Evolutionary conservation across 2,113 vertebrate species (phyloP), one percentile per base, ranked within the genome.

Genomic region (Cavia porcellus): DNA sequence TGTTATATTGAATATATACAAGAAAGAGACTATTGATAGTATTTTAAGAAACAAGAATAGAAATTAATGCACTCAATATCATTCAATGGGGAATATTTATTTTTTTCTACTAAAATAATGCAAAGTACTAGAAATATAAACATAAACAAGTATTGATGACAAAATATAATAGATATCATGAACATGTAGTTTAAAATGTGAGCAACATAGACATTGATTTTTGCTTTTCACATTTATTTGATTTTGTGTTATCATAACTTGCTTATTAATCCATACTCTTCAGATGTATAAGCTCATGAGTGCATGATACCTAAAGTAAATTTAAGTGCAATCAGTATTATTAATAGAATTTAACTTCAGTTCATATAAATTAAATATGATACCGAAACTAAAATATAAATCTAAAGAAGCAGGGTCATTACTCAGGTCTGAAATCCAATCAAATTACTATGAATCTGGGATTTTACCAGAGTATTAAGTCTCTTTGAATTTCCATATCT

Each of bases 401-500:
- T 59, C 94, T 83, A 7, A 61, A 82, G 8, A 84, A 57, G 52
- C 1, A 0, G 1, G 0, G 12, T 19, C 61, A 1, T 62, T 89
- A 28, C 17, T 0, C 7, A 32, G 70, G 7, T 17, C 15, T 80
- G 80, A 55, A 62, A 17, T 47, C 5, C 87, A 5, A 83, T 62
- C 2, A 5, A 88, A 38, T 35, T 84, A 25, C 30, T 68, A 17
- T 68, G 52, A 28, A n/a, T 87, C 3, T 42, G 19, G 8, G 13
- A 57, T 84, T 94, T 90, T 85, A 38, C 14, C 14, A 75, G 70
- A 47, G 4, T 32, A 45, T 15, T 17, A 24, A 94, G 19, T 17
- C 3, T 64, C 17, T 66, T 82, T 88, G n/a, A 93, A 82, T 86
- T 93, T 96, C 52, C 20, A 91, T 32, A 88, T 77, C 20, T 83